Evolutionary conservation across 2,113 vertebrate species (phyloP).

Genomic region (Thoracochromis brauschi): DNA sequence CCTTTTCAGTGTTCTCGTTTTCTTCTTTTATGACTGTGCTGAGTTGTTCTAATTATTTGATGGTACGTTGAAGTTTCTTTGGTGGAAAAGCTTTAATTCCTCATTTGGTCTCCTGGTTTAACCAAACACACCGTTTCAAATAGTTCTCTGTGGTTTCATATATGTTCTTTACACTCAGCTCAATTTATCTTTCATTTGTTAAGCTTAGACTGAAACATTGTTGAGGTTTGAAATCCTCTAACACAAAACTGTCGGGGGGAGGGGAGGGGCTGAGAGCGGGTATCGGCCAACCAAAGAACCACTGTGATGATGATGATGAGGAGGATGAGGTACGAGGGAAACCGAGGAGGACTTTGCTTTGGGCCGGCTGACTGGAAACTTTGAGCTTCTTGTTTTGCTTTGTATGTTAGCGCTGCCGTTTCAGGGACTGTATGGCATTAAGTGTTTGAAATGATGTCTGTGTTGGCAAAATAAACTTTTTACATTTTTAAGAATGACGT

Average conservation of each 20-base stretch:
- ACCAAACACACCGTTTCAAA: neutral
- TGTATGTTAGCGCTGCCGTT: neutral
- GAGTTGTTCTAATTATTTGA: neutral
- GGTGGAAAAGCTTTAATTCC: neutral
- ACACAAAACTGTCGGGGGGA: neutral
- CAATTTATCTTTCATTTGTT: neutral
- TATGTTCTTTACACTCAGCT: neutral
- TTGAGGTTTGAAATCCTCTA: neutral
- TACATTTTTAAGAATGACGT: neutral
- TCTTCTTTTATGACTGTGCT: neutral
- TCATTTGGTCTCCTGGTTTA: neutral
- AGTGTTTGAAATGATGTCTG: neutral
- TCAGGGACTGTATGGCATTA: constrained; percentile 8
- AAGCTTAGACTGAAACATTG: neutral
- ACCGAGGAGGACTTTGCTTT: neutral
- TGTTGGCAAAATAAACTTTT: constrained; percentile 38
- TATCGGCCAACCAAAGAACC: neutral
- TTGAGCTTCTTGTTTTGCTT: neutral
- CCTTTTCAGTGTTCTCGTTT: neutral
- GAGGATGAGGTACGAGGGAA: neutral
- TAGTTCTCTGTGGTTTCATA: neutral
- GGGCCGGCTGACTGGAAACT: neutral
- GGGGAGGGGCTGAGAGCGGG: neutral
- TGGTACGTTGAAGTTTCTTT: neutral
- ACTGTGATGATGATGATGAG: neutral